Conservation (phyloP, 2,113 vertebrate species). For the Phylloscopus trochilus region DNA sequence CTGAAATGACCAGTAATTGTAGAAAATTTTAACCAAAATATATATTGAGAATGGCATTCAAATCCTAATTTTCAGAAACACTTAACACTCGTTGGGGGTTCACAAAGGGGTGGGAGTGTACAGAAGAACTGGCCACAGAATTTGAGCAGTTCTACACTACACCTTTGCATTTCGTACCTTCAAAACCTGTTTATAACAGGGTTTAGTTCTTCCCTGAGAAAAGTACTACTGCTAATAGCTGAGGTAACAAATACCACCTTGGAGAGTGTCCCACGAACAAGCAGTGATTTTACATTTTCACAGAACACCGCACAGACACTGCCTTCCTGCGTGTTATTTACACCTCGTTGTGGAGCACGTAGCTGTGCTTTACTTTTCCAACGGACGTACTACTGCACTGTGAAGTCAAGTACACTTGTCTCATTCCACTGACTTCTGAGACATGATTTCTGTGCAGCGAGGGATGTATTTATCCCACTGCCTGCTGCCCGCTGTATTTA, state of each 20-base stretch:
- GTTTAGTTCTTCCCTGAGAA: neutral
- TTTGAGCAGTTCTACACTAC: neutral
- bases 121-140: neutral
- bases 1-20: neutral
- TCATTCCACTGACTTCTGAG: slow-evolving; percentile 23
- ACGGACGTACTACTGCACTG: neutral
- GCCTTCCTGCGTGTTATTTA: neutral
- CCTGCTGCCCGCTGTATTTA: slow-evolving; percentile 11
- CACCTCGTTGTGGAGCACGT: neutral
- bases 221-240: neutral
- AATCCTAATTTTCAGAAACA: neutral
- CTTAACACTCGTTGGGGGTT: neutral
- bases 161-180: neutral
- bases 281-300: neutral
- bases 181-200: neutral
- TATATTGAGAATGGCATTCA: neutral
- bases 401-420: slow-evolving; percentile 22
- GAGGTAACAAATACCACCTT: neutral
- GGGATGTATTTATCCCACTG: slow-evolving; percentile 18
- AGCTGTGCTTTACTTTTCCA: neutral
- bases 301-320: neutral
- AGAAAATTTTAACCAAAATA: neutral
- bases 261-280: neutral
- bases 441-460: neutral
- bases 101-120: neutral